These are phyloP conservation scores for Hypselothyrea guttata DNA, from an alignment of 2,888 invertebrate species.

Conservation along the genomic window DNA sequence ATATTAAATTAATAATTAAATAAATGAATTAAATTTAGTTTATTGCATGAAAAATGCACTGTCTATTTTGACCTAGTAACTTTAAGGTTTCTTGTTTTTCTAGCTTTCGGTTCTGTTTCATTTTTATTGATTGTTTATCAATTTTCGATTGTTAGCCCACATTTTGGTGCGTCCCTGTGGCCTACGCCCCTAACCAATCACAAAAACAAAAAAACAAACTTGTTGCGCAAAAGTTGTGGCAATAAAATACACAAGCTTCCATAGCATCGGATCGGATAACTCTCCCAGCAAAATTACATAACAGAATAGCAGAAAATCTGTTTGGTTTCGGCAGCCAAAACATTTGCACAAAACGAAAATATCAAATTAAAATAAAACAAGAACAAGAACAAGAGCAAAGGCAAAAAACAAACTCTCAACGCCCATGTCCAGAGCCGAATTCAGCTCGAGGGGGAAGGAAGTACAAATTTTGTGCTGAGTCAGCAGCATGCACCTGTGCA, in stretches of 20 bases:
- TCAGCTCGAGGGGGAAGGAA: conserved; percentile 25
- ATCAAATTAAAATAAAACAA: conserved; percentile 66
- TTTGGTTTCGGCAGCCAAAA: conserved; percentile 63
- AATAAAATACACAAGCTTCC: conserved; percentile 28
- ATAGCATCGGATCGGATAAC: conserved; percentile 13
- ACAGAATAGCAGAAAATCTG: conserved; percentile 53
- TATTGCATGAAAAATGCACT: no score
- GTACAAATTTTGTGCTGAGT: conserved; percentile 54
- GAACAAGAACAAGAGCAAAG: conserved; percentile 10
- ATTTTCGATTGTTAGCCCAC: conserved; percentile 37
- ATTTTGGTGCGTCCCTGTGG: conserved; percentile 26
- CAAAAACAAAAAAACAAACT: conserved; percentile 31
- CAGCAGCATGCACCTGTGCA: conserved; percentile 75
- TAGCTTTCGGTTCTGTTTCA: background rate
- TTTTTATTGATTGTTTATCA: conserved; percentile 7
- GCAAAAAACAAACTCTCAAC: conserved; percentile 34
- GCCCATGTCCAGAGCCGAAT: conserved; percentile 39
- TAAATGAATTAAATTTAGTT: no score
- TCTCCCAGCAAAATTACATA: conserved; percentile 60
- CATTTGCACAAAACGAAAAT: conserved; percentile 56
- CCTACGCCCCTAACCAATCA: background rate
- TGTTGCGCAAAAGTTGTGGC: conserved; percentile 61
- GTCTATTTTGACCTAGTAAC: no score
- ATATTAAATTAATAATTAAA: no score
- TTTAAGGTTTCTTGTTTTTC: conserved; percentile 1